Conservation (phyloP, 2,888 invertebrate species). For the Ichneumoninae sp. region DNA sequence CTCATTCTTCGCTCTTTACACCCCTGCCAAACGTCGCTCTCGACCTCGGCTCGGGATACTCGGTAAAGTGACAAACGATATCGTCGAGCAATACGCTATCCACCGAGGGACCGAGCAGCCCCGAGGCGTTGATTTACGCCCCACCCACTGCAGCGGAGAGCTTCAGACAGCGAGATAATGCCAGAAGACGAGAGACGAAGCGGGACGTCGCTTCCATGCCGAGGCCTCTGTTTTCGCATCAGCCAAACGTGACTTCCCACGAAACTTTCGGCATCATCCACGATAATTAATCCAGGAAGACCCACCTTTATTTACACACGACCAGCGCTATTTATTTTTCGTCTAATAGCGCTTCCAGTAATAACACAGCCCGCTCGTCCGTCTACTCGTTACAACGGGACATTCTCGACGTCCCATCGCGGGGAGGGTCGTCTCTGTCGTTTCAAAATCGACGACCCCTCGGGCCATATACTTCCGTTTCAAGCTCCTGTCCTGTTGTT, state of each 20-base stretch:
- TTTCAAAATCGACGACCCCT: conserved; percentile 43
- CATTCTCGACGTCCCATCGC: not conserved
- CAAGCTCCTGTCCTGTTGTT: conserved; percentile 16
- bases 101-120: conserved; percentile 22
- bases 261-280: conserved; percentile 31
- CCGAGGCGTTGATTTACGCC: conserved; percentile 56
- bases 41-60: not conserved
- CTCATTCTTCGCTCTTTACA: not conserved
- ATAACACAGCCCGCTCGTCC: conserved; percentile 67
- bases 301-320: conserved; percentile 66
- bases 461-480: not conserved
- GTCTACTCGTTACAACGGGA: conserved; percentile 25
- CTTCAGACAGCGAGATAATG: conserved; percentile 36
- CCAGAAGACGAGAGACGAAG: conserved; percentile 27
- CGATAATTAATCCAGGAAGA: conserved; percentile 48
- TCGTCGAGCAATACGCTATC: conserved; percentile 8
- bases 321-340: conserved; percentile 69
- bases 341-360: conserved; percentile 70
- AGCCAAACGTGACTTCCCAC: conserved; percentile 59
- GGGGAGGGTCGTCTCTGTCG: not conserved
- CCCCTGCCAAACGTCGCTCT: not conserved
- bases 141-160: conserved; percentile 35
- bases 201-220: conserved; percentile 19
- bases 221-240: conserved; percentile 37
- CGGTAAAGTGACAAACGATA: conserved; percentile 30